These are phyloP conservation scores for Oplegnathus fasciatus DNA, from an alignment of 2,113 vertebrate genomes.

Conservation along the genomic window DNA sequence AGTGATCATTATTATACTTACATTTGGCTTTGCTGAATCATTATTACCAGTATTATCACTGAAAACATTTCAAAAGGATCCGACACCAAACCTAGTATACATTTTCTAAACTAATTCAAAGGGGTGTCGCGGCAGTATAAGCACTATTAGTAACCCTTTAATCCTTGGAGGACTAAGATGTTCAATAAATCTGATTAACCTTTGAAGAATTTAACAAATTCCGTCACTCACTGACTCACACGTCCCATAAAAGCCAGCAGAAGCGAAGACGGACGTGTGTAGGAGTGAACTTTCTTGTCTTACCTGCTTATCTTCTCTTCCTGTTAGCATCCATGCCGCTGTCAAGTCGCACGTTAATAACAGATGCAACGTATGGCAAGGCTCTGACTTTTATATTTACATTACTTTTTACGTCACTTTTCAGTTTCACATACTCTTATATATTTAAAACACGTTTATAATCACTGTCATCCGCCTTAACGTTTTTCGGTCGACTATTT, in stretches of 20 bases:
- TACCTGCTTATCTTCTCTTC: constrained; percentile 45
- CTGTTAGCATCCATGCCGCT: constrained; percentile 33
- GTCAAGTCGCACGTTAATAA: not conserved
- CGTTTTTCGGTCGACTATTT: fast-evolving
- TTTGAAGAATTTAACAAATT: not conserved
- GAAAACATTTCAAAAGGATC: too few relatives aligned
- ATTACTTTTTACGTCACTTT: fast-evolving
- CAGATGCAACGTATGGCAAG: fast-evolving
- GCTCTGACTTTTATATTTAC: fast-evolving
- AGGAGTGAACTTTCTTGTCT: constrained; percentile 38
- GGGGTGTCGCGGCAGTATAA: not conserved
- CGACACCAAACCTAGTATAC: not conserved
- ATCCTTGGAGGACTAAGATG: not conserved
- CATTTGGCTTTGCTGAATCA: too few relatives aligned
- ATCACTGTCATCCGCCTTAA: fast-evolving
- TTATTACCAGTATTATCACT: too few relatives aligned
- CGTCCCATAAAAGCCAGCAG: not conserved
- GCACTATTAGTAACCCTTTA: not conserved
- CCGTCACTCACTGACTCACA: not conserved
- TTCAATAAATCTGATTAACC: constrained; percentile 25
- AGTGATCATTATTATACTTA: not conserved
- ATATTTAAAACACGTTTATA: not conserved
- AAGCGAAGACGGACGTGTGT: constrained; percentile 27
- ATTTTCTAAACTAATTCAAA: not conserved
- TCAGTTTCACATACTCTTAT: fast-evolving